Evolutionary conservation across 2,888 invertebrate species (phyloP).

Genomic region (Falcaria lacertinaria): DNA sequence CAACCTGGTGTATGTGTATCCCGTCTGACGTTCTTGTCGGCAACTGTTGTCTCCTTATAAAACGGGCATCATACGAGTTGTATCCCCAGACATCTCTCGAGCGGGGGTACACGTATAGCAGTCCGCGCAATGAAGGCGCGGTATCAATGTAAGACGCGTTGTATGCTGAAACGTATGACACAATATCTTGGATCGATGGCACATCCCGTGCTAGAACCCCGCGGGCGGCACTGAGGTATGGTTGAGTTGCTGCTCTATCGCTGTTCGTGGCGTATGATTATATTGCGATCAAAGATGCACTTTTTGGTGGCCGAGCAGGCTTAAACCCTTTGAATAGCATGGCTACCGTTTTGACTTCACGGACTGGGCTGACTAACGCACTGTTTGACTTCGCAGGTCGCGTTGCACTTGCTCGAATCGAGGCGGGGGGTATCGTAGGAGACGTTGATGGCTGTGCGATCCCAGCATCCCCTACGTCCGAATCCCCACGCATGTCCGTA

Average conservation of each 20-base stretch:
- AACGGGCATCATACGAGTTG: too few relatives aligned
- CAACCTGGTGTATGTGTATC: too few relatives aligned
- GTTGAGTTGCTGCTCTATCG: background rate
- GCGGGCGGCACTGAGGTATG: background rate
- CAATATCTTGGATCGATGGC: background rate
- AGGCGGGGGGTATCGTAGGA: too few relatives aligned
- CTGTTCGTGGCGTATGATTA: background rate
- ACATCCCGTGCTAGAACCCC: background rate
- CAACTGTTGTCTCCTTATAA: too few relatives aligned
- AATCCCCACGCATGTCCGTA: background rate
- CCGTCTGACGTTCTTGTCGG: too few relatives aligned
- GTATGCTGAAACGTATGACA: background rate
- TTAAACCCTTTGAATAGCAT: background rate
- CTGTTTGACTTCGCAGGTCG: background rate
- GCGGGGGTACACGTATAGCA: background rate
- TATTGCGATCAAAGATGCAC: background rate
- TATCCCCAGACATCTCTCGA: background rate
- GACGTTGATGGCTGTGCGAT: too few relatives aligned
- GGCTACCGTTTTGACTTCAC: background rate
- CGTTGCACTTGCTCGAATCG: background rate
- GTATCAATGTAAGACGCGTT: constrained; percentile 1
- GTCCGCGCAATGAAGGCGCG: background rate
- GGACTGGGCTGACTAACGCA: background rate
- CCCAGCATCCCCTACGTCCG: background rate
- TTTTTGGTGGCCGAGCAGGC: background rate